These are phyloP conservation scores for Pipistrellus pygmaeus DNA, from an alignment of 2,797 vertebrate genomes.

Conservation along the genomic window DNA sequence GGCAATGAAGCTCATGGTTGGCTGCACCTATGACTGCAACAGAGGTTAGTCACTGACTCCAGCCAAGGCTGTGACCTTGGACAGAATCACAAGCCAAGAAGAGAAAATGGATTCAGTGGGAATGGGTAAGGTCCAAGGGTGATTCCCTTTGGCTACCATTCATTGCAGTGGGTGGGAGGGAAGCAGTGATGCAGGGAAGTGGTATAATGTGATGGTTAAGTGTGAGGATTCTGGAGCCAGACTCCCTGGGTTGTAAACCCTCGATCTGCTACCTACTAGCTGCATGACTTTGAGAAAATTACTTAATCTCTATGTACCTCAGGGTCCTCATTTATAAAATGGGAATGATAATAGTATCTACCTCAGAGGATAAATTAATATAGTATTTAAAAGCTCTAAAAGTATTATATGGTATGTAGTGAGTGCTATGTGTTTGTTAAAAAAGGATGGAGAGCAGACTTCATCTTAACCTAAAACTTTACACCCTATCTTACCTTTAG, in stretches of 20 bases:
- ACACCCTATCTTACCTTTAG: not conserved
- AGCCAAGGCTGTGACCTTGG: not conserved
- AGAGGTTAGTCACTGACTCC: not conserved
- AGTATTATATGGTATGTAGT: not conserved
- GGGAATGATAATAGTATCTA: not conserved
- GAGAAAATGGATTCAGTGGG: not conserved
- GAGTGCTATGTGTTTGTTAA: not conserved
- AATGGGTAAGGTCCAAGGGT: not conserved
- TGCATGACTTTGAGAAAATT: not conserved
- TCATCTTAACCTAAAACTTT: not conserved
- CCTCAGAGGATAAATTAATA: not conserved
- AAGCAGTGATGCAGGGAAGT: not conserved
- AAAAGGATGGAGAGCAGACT: not conserved
- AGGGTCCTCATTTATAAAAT: not conserved
- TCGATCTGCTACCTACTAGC: not conserved
- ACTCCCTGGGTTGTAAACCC: not conserved
- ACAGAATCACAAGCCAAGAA: not conserved
- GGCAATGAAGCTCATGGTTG: not conserved
- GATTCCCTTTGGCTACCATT: not conserved
- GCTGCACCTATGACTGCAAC: not conserved
- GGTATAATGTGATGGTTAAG: not conserved
- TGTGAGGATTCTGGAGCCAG: not conserved
- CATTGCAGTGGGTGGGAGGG: not conserved
- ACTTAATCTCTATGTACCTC: constrained; percentile 6
- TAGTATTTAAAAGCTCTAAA: constrained; percentile 29